Evolutionary conservation across 2,888 invertebrate species (phyloP).

Genomic region (Pristionchus maxplancki): DNA sequence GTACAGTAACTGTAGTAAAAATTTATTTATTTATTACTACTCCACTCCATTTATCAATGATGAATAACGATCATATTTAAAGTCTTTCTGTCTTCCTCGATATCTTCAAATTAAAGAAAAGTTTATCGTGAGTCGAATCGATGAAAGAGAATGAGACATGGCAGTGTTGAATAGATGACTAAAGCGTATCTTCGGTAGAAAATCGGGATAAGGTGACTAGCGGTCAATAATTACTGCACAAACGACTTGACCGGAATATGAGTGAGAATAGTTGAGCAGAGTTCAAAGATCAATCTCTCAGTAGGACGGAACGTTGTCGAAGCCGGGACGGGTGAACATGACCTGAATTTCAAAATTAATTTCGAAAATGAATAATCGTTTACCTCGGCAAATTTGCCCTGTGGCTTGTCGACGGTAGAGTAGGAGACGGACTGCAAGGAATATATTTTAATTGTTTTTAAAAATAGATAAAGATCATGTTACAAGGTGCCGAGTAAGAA

Average conservation of each 20-base stretch:
- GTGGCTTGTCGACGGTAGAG: slow-evolving; percentile 67
- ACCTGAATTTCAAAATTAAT: slow-evolving; percentile 20
- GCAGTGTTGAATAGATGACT: background rate
- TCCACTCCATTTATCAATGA: too few species aligned
- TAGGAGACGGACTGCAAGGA: slow-evolving; percentile 30
- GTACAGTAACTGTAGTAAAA: too few species aligned
- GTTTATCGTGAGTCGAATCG: background rate
- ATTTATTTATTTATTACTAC: too few species aligned
- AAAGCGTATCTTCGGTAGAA: background rate
- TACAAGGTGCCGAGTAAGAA: too few species aligned
- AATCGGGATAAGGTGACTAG: background rate
- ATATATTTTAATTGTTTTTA: background rate
- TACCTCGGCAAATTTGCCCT: slow-evolving; percentile 68
- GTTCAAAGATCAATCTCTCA: slow-evolving; percentile 28
- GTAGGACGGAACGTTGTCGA: slow-evolving; percentile 77
- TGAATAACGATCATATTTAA: background rate
- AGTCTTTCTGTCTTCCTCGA: too few species aligned
- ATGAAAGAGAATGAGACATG: background rate
- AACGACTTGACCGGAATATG: background rate
- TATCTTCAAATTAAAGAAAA: too few species aligned
- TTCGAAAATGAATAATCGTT: background rate
- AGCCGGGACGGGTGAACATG: slow-evolving; percentile 75
- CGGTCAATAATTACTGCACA: background rate
- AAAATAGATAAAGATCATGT: background rate
- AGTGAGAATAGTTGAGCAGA: background rate